Percentiles rank a stretch among this genome's conserved stretches.
These are phyloP conservation scores for Coleophora deauratella DNA, from an alignment of 2,888 invertebrate genomes.

Conservation along the genomic window DNA sequence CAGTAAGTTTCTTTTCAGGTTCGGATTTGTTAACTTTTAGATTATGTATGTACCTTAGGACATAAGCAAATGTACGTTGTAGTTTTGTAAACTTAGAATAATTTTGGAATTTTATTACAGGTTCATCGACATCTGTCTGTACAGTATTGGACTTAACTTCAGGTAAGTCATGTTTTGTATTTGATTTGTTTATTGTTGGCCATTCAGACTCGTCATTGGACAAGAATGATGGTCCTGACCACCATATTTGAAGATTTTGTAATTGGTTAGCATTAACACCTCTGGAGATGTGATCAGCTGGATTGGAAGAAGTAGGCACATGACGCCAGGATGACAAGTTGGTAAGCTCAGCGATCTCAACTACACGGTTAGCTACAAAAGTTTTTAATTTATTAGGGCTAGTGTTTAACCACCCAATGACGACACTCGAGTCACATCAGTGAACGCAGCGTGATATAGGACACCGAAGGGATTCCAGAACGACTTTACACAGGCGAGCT, in stretches of 20 bases:
- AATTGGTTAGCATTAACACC: constrained; percentile 1
- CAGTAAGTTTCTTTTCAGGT: neutral
- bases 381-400: constrained; percentile 5
- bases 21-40: neutral
- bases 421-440: constrained; percentile 12
- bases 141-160: constrained; percentile 1
- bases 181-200: neutral
- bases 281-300: constrained; percentile 11
- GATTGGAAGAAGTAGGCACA: constrained; percentile 12
- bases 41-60: constrained; percentile 1
- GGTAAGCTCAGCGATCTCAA: constrained; percentile 9
- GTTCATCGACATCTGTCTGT: neutral
- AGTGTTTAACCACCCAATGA: constrained; percentile 7
- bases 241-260: neutral
- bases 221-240: constrained; percentile 3
- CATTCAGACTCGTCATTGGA: neutral
- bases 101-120: constrained; percentile 3
- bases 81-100: constrained; percentile 7
- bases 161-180: neutral
- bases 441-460: neutral
- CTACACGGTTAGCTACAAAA: constrained; percentile 11
- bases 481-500: constrained; percentile 3
- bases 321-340: constrained; percentile 4
- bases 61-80: constrained; percentile 8
- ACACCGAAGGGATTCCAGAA: constrained; percentile 1